These are phyloP conservation scores for Coccyzus lansbergi DNA, from an alignment of 2,797 vertebrate species.

Conservation along the genomic window DNA sequence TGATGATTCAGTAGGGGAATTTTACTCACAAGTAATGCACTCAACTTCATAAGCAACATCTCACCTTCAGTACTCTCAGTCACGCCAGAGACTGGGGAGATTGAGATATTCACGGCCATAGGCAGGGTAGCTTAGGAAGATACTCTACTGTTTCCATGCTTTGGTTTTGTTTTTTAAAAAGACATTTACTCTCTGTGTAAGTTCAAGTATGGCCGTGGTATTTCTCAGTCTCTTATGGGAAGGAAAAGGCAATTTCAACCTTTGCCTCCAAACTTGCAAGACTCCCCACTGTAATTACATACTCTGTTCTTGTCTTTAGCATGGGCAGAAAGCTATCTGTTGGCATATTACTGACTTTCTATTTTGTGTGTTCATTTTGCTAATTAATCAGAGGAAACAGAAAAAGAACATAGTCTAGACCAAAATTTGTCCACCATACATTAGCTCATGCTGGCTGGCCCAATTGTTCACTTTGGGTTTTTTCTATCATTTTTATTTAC, in stretches of 20 bases:
- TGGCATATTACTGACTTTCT: neutral
- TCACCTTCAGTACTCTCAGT: neutral
- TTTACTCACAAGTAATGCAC: neutral
- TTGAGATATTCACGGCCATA: neutral
- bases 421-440: neutral
- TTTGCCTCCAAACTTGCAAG: neutral
- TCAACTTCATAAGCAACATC: neutral
- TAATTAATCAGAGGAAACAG: neutral
- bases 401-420: neutral
- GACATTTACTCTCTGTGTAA: neutral
- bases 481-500: neutral
- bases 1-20: slow-evolving; percentile 28
- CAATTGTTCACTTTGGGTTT: neutral
- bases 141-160: neutral
- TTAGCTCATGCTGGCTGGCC: neutral
- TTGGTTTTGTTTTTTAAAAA: neutral
- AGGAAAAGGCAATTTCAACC: neutral
- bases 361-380: neutral
- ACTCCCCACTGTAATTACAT: neutral
- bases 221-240: neutral
- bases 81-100: neutral
- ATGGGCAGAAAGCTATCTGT: neutral
- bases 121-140: neutral
- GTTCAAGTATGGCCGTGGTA: neutral
- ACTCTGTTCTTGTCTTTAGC: neutral